Percentiles rank a stretch among this genome's conserved stretches.
phyloP scores from a whole-genome alignment of 2,888 invertebrate genomes.

The Ennomos quercinarius region DNA sequence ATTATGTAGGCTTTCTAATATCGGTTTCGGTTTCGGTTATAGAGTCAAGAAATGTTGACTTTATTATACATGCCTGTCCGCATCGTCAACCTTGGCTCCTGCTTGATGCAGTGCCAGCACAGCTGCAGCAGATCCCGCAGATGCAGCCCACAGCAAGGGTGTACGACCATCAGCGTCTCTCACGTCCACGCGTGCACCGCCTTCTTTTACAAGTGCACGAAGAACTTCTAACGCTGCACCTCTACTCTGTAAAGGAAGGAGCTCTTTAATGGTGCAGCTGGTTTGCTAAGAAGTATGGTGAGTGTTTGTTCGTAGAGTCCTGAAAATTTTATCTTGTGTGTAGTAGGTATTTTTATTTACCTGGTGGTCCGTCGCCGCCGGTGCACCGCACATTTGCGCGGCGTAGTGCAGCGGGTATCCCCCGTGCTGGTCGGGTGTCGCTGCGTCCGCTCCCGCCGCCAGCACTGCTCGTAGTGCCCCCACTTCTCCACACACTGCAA shows the following conservation, averaged over 20 bases:
- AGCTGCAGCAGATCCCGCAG: slow-evolving; percentile 97
- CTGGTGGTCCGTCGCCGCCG: slow-evolving; percentile 86
- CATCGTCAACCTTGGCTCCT: slow-evolving; percentile 92
- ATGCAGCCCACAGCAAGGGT: slow-evolving; percentile 98
- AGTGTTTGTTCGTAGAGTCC: background rate
- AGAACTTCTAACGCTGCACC: slow-evolving; percentile 92
- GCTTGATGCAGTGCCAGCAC: slow-evolving; percentile 95
- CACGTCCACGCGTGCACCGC: slow-evolving; percentile 93
- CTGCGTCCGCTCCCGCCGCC: slow-evolving; percentile 94
- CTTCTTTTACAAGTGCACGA: slow-evolving; percentile 90
- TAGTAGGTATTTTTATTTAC: slow-evolving; percentile 44
- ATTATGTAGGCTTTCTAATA: too few relatives aligned
- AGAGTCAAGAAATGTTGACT: background rate
- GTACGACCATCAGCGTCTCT: slow-evolving; percentile 97
- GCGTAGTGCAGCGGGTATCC: slow-evolving; percentile 99
- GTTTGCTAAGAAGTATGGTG: background rate
- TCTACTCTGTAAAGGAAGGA: slow-evolving; percentile 57
- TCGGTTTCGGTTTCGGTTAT: background rate
- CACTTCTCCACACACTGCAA: slow-evolving; percentile 95
- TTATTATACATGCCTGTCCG: slow-evolving; percentile 87
- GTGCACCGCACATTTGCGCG: slow-evolving; percentile 97
- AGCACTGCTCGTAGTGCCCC: slow-evolving; percentile 94
- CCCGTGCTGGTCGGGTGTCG: slow-evolving; percentile 96
- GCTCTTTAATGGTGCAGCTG: background rate
- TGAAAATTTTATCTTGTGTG: too few relatives aligned